Evolutionary conservation across 2,888 invertebrate species (phyloP).

Genomic region (Peribatodes rhomboidaria): DNA sequence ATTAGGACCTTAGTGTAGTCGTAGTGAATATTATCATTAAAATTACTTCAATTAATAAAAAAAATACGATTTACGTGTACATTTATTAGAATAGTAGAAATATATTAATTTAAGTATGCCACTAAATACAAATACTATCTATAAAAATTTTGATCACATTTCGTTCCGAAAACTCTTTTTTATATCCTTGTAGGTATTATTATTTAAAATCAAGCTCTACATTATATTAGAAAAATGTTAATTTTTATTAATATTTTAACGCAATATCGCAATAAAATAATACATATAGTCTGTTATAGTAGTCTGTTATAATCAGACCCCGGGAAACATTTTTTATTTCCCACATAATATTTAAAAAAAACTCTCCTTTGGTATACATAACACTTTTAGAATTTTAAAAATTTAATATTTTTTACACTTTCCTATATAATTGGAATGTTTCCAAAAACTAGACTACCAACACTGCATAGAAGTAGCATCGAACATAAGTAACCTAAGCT

Average conservation of each 20-base stretch:
- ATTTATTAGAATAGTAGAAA: constrained; percentile 3
- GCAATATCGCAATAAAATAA: constrained; percentile 25
- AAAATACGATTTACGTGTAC: constrained; percentile 6
- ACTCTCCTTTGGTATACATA: constrained; percentile 24
- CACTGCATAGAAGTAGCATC: neutral
- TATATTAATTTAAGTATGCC: constrained; percentile 9
- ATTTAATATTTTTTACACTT: neutral
- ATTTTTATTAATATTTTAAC: constrained; percentile 1
- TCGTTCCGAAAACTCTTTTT: constrained; percentile 34
- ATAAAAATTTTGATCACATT: constrained; percentile 48
- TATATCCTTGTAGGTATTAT: neutral
- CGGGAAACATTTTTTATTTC: constrained; percentile 7
- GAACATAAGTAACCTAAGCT: neutral
- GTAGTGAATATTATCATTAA: neutral
- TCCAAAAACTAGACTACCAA: neutral
- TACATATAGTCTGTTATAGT: constrained; percentile 11
- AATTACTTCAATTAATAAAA: constrained; percentile 9
- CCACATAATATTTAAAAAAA: constrained; percentile 21
- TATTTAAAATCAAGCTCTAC: neutral
- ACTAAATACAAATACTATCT: neutral
- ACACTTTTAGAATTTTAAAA: constrained; percentile 28
- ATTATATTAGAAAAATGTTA: neutral
- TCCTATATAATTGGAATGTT: constrained; percentile 20
- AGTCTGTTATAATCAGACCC: constrained; percentile 25
- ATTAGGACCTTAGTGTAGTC: neutral